A percentile compares a stretch with the other conserved stretches of the same genome.
These are phyloP conservation scores for Rhingia campestris DNA, from an alignment of 2,888 invertebrate genomes.

Conservation along the genomic window DNA sequence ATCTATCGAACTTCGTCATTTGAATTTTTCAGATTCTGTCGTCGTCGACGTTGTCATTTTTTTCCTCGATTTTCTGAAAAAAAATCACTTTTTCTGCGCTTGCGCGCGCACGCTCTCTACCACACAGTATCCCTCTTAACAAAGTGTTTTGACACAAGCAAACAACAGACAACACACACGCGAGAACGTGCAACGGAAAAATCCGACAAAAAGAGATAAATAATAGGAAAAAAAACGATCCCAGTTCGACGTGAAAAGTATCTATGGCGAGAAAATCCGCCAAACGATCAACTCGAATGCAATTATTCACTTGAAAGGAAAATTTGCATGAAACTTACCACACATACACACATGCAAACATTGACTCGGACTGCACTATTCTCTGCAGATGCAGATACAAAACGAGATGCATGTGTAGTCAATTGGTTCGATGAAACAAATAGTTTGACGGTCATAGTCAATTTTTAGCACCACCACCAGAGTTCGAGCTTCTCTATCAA, in stretches of 20 bases:
- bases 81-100: conserved; percentile 9
- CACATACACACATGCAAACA: conserved; percentile 17
- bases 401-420: conserved; percentile 69
- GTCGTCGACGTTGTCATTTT: conserved; percentile 44
- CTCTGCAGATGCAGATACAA: conserved; percentile 43
- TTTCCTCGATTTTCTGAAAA: too few relatives aligned
- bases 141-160: conserved; percentile 73
- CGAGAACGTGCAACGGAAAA: conserved; percentile 65
- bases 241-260: conserved; percentile 71
- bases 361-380: conserved; percentile 1
- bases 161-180: conserved; percentile 69
- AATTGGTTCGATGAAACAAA: conserved; percentile 74
- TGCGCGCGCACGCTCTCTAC: conserved; percentile 13
- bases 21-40: conserved; percentile 73
- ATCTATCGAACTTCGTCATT: conserved; percentile 70
- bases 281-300: conserved; percentile 74
- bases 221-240: conserved; percentile 67
- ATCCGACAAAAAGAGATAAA: conserved; percentile 52
- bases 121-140: conserved; percentile 37
- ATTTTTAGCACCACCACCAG: conserved; percentile 69
- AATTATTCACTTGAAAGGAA: conserved; percentile 74
- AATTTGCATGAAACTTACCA: conserved; percentile 67
- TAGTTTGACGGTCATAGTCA: conserved; percentile 74
- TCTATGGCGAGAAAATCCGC: conserved; percentile 74
- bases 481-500: conserved; percentile 51